Evolutionary conservation across 2,888 invertebrate genomes (phyloP), one percentile per base, ranked within the genome.

Genomic region (Xylocampa areola): DNA sequence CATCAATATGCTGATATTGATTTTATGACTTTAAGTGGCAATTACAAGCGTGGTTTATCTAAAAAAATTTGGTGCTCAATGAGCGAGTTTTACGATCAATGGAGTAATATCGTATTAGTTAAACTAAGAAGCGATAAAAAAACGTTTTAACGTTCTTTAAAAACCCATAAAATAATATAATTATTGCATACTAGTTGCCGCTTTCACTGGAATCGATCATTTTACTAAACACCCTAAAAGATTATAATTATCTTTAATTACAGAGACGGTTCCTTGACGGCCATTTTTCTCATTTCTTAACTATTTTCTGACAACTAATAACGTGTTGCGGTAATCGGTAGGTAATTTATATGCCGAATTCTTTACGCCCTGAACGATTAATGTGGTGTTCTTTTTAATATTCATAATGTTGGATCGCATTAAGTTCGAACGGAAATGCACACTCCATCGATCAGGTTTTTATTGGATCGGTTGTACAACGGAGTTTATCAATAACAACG

Each of bases 281-380:
- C 75, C 76, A 75, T 84, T 82, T 82, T 79, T 85, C 81, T 80
- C 75, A 72, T 71, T 75, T 78, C 75, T 70, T 80, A 80, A 85
- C 79, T 75, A 81, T 84, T 79, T 80, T 79, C 79, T 79, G 81
- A 81, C 85, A 85, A 73, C 77, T 88, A 88, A 88, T 88, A 90
- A 86, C 82, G 83, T 76, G 87, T 85, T 88, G 74, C 79, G 77
- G 82, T 89, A 88, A 91, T 87, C 86, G 88, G 82, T 80, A 81
- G 77, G 82, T 91, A 91, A 92, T 91, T 91, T 91, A 91, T 90
- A 85, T 81, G 81, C 80, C 81, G 74, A 84, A 87, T 86, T 87
- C 82, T 82, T 79, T 84, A 90, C 89, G 89, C 89, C 88, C 83
- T 81, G 78, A 73, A 73, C 81, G 76, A 87, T 88, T 89, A 87